A percentile compares a stretch with the other conserved stretches of the same genome.
phyloP scores from a whole-genome alignment of 2,113 vertebrate genomes.

The Forbesichthys agassizii region DNA sequence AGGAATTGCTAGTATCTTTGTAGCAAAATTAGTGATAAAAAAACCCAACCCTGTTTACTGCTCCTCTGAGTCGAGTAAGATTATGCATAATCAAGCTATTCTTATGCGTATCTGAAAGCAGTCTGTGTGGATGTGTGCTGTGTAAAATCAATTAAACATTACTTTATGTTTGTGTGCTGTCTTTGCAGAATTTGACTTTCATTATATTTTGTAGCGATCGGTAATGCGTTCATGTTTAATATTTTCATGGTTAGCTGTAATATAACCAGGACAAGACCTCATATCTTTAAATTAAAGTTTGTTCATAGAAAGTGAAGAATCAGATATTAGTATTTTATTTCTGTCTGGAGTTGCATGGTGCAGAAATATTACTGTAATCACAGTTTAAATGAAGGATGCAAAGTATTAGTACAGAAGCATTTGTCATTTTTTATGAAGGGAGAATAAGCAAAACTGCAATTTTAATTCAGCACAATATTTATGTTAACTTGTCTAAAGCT shows the following conservation, averaged over 20 bases:
- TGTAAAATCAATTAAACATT: constrained; percentile 52
- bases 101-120: constrained; percentile 1
- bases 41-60: neutral
- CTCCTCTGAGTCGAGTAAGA: constrained; percentile 5
- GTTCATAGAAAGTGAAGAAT: neutral
- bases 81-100: constrained; percentile 36
- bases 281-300: neutral
- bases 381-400: neutral
- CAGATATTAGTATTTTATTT: neutral
- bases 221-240: constrained; percentile 2
- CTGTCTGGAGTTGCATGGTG: neutral
- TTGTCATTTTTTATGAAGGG: no score
- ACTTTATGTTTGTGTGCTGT: constrained; percentile 26
- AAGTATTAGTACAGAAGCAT: no score
- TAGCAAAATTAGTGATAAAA: neutral
- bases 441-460: no score
- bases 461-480: no score
- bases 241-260: constrained; percentile 29
- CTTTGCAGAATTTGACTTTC: constrained; percentile 2
- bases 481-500: no score
- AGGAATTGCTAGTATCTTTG: constrained; percentile 9
- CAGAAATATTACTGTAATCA: neutral
- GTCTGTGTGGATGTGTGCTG: constrained; percentile 5
- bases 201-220: neutral
- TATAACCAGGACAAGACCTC: constrained; percentile 14